Conservation (phyloP, 1,140 invertebrate genomes). For the Drosophila athabasca region DNA sequence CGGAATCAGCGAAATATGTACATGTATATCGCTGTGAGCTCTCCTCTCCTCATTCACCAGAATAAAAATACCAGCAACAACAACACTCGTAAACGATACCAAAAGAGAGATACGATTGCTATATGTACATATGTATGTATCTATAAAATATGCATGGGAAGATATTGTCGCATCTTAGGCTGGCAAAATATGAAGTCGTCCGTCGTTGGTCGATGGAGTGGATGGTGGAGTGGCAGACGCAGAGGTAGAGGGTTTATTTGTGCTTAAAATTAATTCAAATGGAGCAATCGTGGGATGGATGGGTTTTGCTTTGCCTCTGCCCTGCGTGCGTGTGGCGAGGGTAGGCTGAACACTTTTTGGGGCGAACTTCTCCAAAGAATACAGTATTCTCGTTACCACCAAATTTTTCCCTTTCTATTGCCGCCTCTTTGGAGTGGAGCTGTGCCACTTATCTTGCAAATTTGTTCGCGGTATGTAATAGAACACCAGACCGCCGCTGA, state of each 20-base stretch:
- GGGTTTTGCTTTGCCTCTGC: background rate
- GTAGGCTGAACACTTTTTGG: conserved; percentile 6
- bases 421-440: too few species aligned
- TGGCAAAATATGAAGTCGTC: conserved; percentile 40
- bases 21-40: conserved; percentile 4
- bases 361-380: too few species aligned
- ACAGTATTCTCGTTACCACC: too few species aligned
- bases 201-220: background rate
- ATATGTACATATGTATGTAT: conserved; percentile 28
- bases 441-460: conserved; percentile 30
- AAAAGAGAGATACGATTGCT: conserved; percentile 47
- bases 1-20: conserved; percentile 55
- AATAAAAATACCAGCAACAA: conserved; percentile 17
- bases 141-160: conserved; percentile 71
- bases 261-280: conserved; percentile 57
- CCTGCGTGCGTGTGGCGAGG: conserved; percentile 12
- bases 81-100: conserved; percentile 34
- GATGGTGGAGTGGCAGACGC: background rate
- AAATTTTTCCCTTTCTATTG: too few species aligned
- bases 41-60: conserved; percentile 20
- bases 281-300: conserved; percentile 50
- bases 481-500: conserved; percentile 37
- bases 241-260: conserved; percentile 30
- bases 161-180: conserved; percentile 38
- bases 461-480: conserved; percentile 34